Evolutionary conservation across 2,113 vertebrate species (phyloP), one percentile per base, ranked within the genome.

Genomic region (Macquaria ambigua): DNA sequence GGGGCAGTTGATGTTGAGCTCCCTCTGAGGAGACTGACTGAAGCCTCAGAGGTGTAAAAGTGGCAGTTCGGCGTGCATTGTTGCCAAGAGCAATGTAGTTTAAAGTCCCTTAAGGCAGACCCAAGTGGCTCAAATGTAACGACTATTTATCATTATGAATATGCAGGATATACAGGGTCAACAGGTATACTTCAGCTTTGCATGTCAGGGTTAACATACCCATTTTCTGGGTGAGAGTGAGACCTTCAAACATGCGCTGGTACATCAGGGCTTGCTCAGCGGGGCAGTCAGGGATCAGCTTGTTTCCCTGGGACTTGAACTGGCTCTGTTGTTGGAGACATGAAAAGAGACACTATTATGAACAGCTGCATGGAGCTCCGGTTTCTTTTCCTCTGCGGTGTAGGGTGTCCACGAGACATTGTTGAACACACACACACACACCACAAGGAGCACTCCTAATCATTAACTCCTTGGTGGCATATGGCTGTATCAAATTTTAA

Each of bases 191-290:
- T 34, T 34, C 3, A 34, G 20, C 8, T 18, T 37, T 48, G 20
- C 52, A 10, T 8, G 10, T 63, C 7, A 58, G n/a, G 12, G 3
- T 12, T 3, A 41, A 76, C 87, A 2, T 89, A 93, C 90, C 76
- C 2, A 70, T 67, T 75, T 90, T 96, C 68, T 94, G 70, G 56
- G 16, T 41, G 21, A 96, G 80, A 0, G 90, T 31, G 4, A 78
- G 8, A 0, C 52, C 79, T 89, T 96, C 96, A 75, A 96, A 93
- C 79, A 92, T 83, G 74, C 94, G 95, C 86, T 96, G 96, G 70
- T 91, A 94, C 89, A 95, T 93, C 68, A 87, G 14, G 0, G 94
- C 96, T 37, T 85, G 84, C 28, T 94, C 94, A 0, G 34, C 28
- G 0, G 82, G 31, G 41, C 74, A 62, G 5, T 94, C 94, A 0